These are phyloP conservation scores for Premnoplex brunnescens DNA, from an alignment of 2,797 vertebrate genomes.

Conservation along the genomic window DNA sequence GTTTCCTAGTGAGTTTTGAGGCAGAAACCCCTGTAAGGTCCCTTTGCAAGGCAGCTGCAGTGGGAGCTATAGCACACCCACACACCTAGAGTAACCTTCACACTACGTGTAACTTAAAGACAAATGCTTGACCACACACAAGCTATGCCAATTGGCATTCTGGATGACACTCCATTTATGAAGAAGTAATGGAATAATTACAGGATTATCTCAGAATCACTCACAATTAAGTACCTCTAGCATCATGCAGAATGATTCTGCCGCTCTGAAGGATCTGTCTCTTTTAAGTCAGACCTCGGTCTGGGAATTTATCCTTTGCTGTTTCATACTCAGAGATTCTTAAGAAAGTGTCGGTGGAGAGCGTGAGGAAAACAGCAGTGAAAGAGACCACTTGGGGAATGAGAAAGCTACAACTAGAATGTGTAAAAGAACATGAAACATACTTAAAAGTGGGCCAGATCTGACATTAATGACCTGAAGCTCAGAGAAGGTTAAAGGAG, in stretches of 20 bases:
- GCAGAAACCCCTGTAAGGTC: neutral
- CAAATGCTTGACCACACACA: neutral
- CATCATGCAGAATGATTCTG: fast-evolving
- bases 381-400: neutral
- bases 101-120: neutral
- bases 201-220: neutral
- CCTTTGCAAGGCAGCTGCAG: neutral
- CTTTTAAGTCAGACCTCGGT: neutral
- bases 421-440: neutral
- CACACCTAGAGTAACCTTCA: neutral
- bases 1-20: neutral
- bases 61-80: neutral
- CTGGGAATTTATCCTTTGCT: neutral
- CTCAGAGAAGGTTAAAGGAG: neutral
- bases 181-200: neutral
- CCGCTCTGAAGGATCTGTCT: neutral
- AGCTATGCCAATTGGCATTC: neutral
- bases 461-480: neutral
- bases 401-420: neutral
- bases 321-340: neutral
- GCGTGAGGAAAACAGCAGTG: neutral
- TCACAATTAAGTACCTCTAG: neutral
- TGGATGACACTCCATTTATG: neutral
- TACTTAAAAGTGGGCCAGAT: neutral
- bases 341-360: neutral